Base-by-base conservation (phyloP, 2,113 vertebrate species). In the Scartelaos histophorus region DNA sequence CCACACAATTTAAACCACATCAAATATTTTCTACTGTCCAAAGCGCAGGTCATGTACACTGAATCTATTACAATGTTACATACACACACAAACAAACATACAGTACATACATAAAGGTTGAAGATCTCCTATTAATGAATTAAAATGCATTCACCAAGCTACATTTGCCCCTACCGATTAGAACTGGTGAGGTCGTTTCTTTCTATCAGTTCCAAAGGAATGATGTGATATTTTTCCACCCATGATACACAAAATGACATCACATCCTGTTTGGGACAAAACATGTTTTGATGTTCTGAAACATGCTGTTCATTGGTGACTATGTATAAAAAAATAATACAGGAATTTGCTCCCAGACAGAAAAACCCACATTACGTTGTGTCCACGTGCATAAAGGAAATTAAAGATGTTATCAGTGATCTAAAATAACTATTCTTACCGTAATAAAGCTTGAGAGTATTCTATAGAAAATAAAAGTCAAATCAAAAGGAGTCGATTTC, bases 341-440 rank as follows among this genome's bases (percentile, higher is more conserved):
- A 17, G 25, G 57, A 60, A 29, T 60, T 34, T 29, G 10, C 13
- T 34, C 57, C 57, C 57, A 60, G 13, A 60, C 13, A 29, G 13
- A 60, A 60, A 16, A 60, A 29, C 24, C 3, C 21, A 29, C 15
- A 65, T 65, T 65, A 65, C 35, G 34, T 45, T 21, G 62, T 21
- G 35, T 19, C 62, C 62, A 45, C 17, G 25, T 38, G 61, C 25
- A 13, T 25, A 24, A 34, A 65, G 62, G 62, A 65, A 65, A 65
- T 65, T 17, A 65, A 65, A 65, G 62, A 65, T 65, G 43, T n/a
- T 65, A 65, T 65, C 62, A 65, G 29, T 21, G 34, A 5, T 65
- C 38, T 45, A n/a, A 45, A 65, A 60, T 34, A 60, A 60, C 57
- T 13, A 7, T 60, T 60, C 13, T 60, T 29, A 29, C 13, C 25